Evolutionary conservation across 2,797 vertebrate species (phyloP).

Genomic region (Avahi laniger): DNA sequence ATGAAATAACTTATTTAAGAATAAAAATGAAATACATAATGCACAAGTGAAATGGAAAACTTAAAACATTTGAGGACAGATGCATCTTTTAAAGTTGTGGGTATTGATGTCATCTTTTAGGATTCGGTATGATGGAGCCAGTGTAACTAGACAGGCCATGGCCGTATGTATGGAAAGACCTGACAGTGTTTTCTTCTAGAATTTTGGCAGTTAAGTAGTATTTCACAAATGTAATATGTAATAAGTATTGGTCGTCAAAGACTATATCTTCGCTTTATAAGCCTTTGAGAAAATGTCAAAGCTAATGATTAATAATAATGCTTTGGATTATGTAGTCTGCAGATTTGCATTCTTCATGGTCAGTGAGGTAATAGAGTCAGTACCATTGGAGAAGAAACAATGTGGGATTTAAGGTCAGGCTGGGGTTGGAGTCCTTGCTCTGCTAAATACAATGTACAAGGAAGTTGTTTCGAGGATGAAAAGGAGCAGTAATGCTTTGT

Average conservation of each 20-base stretch:
- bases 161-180: neutral
- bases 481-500: neutral
- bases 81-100: neutral
- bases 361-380: neutral
- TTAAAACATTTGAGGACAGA: neutral
- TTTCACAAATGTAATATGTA: neutral
- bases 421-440: neutral
- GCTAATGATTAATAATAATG: neutral
- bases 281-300: neutral
- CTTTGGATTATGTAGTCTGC: neutral
- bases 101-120: neutral
- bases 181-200: neutral
- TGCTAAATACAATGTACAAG: neutral
- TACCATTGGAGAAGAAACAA: neutral
- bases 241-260: neutral
- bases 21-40: neutral
- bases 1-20: neutral
- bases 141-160: neutral
- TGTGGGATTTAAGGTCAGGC: neutral
- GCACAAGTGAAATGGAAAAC: neutral
- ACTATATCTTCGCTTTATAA: neutral
- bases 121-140: neutral
- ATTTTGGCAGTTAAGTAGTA: neutral
- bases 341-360: neutral
- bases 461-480: neutral